Evolutionary conservation across 2,888 invertebrate genomes (phyloP), one percentile per base, ranked within the genome.

Genomic region (Blastobasis adustella): DNA sequence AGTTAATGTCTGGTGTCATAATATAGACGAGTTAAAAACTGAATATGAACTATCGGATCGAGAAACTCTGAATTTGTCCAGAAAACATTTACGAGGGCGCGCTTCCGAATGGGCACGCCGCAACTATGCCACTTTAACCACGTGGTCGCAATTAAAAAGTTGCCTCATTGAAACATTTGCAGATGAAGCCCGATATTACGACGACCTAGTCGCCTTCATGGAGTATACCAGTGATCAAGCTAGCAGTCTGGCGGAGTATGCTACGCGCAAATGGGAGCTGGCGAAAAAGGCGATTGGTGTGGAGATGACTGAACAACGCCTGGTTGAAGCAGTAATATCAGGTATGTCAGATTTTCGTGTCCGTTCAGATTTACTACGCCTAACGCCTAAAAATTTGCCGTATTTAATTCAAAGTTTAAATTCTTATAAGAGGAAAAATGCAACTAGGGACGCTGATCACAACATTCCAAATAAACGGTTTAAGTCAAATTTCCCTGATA

Each of bases 181-280:
- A 54, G 54, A 54, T 46, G 58, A 55, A 53, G 23, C 58, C 8
- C 42, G 58, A 6, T 58, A 55, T 47, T 58, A 54, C 23, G 57
- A 58, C 38, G 53, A 57, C 38, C 45, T 57, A 7, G 50, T 41
- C 4, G 38, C 23, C 8, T 57, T 57, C 48, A 53, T 57, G 54
- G 54, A 57, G 37, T 54, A 57, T 46, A 57, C 57, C n/a, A 57
- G 54, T 23, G 58, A 58, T 39, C 42, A 58, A 47, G 55, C 58
- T 0, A 51, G 37, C 42, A 55, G 45, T 39, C 49, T 58, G 1
- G 49, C 53, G 4, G 57, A 57, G 7, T 57, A 55, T 38, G 57
- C 57, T 1, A 55, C 55, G 5, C 48, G 52, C 5, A 55, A 55
- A 49, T 54, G 51, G 54, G 57, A 54, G 51, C 42, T 57, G 36